Percentiles rank a stretch among this genome's conserved stretches.
Conservation (phyloP, 1,140 invertebrate species). For the Drosophila ficusphila region DNA sequence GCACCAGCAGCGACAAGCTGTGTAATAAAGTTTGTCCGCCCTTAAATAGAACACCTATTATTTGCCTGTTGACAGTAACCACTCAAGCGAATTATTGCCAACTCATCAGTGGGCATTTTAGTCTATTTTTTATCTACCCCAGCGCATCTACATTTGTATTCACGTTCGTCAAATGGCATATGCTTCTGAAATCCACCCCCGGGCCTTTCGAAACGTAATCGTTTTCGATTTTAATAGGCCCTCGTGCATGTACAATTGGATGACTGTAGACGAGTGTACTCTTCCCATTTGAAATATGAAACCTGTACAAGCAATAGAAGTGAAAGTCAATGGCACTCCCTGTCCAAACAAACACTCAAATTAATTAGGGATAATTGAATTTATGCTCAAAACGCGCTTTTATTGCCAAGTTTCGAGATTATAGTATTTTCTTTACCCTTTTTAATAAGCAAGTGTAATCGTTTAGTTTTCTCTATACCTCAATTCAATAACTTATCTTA, state of each 20-base stretch:
- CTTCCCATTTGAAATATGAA: constrained; percentile 51
- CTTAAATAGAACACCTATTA: constrained; percentile 73
- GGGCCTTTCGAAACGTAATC: constrained; percentile 22
- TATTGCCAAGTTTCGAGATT: not conserved
- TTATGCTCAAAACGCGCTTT: constrained; percentile 17
- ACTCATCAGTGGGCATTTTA: constrained; percentile 80
- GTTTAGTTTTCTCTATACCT: no score
- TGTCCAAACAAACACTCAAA: constrained; percentile 61
- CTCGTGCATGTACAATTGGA: constrained; percentile 16
- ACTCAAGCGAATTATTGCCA: constrained; percentile 81
- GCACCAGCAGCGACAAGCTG: constrained; percentile 24
- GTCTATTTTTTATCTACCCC: constrained; percentile 59
- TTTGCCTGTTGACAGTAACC: constrained; percentile 79
- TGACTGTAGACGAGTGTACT: constrained; percentile 24
- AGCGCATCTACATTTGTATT: constrained; percentile 32
- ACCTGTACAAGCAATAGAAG: constrained; percentile 17
- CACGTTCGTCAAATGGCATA: constrained; percentile 61
- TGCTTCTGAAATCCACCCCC: constrained; percentile 61
- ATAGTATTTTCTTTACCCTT: not conserved
- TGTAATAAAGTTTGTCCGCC: constrained; percentile 60
- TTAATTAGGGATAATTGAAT: constrained; percentile 66
- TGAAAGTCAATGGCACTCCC: constrained; percentile 28
- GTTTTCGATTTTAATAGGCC: constrained; percentile 60
- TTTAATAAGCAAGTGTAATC: no score
- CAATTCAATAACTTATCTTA: no score